Base-by-base conservation (phyloP, 2,797 vertebrate genomes). In the Astyanax mexicanus region DNA sequence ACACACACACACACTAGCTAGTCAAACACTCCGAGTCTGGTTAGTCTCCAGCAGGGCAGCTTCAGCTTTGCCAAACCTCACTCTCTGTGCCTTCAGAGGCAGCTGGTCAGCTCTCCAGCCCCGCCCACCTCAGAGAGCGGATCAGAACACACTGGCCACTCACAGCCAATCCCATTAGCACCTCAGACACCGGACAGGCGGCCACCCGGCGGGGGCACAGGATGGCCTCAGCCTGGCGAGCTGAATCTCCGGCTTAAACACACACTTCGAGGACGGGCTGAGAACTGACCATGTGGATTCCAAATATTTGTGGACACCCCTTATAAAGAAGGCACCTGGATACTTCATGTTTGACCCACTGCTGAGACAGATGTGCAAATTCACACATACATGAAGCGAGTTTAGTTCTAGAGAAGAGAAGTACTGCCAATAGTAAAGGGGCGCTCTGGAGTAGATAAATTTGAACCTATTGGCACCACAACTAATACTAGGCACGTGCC, bases 41-140 rank as follows among this genome's bases (percentile, higher is more conserved):
- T 92, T 89, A 91, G 84, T 68, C 69, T 92, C 90, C 90, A 86
- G 75, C 80, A 74, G 79, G 85, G 71, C 72, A 79, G 3, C 80
- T 83, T 73, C 83, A 70, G 65, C 69, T 84, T 74, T 54, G 38
- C 49, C 80, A 88, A 87, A 88, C 90, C 87, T 84, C 88, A 83
- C 84, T 84, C 84, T 84, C 79, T 83, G 82, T 71, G 52, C 23
- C 64, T 89, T 85, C 85, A 88, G 38, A 69, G 88, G 89, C 92
- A 91, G 89, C 88, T 92, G 94, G 92, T 90, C 72, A 81, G 68
- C 84, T 87, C 87, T 79, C 87, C 89, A 92, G 90, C 89, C 87
- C 82, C 64, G 79, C 68, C 74, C 82, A 80, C 76, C 79, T 83
- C 80, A 42, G 55, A 85, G 86, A 73, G 45, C 87, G 76, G 71